phyloP scores from a whole-genome alignment of 2,113 vertebrate species.

The Tichodroma muraria region DNA sequence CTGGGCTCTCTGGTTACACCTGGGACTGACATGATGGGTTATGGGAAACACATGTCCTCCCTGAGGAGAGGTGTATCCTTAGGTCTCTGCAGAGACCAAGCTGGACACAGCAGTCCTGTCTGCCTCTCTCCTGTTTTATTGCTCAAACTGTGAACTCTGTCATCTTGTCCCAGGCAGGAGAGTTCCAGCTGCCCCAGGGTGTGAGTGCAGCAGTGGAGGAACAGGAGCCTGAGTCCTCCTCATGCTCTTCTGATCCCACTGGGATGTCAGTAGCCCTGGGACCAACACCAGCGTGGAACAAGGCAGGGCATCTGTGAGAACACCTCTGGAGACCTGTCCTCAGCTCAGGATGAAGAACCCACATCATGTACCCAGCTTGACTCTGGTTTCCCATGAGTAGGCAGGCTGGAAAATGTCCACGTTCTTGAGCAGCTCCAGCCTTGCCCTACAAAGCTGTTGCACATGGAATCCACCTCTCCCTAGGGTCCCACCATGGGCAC shows the following conservation, averaged over 20 bases:
- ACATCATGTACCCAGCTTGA: neutral
- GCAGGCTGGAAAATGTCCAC: neutral
- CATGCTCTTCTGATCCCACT: neutral
- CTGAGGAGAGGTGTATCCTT: rapidly evolving
- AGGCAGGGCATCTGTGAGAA: neutral
- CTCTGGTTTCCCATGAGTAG: rapidly evolving
- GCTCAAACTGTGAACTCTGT: neutral
- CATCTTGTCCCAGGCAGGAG: neutral
- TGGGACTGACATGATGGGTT: neutral
- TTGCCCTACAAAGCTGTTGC: neutral
- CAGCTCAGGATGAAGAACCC: neutral
- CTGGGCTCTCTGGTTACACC: neutral
- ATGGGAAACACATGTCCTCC: neutral
- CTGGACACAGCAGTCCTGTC: neutral
- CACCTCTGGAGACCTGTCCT: neutral
- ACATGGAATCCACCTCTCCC: neutral
- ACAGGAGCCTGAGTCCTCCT: neutral
- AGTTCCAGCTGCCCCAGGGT: neutral
- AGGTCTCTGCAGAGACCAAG: neutral
- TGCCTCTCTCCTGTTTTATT: neutral
- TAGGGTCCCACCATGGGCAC: rapidly evolving
- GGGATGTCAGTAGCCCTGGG: neutral
- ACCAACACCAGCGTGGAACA: rapidly evolving
- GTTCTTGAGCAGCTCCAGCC: neutral
- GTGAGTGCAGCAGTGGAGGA: neutral